These are phyloP conservation scores for Hesperophylax magnus DNA, from an alignment of 1,140 invertebrate species.

Conservation along the genomic window DNA sequence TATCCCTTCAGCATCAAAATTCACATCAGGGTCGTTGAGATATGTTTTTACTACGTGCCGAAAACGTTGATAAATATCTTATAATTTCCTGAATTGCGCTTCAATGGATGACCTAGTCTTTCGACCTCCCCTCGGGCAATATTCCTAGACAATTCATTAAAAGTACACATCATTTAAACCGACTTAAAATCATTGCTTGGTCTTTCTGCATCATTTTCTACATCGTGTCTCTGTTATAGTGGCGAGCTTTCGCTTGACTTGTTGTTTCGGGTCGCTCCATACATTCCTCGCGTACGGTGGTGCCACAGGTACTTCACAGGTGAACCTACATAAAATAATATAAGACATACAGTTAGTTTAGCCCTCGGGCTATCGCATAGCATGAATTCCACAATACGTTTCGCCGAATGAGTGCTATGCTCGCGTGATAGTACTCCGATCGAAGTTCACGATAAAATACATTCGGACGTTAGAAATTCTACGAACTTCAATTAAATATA, in stretches of 20 bases:
- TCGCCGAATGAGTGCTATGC: slow-evolving; percentile 1
- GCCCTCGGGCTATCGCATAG: slow-evolving; percentile 21
- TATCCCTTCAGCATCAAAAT: no score
- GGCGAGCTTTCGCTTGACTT: neutral
- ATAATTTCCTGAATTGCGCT: neutral
- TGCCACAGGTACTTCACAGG: neutral
- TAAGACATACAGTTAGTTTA: slow-evolving; percentile 9
- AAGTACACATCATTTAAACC: neutral
- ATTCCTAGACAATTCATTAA: neutral
- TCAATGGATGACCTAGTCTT: slow-evolving; percentile 15
- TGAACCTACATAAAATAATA: neutral
- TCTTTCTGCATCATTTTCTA: neutral
- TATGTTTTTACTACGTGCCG: neutral
- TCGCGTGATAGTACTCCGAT: neutral
- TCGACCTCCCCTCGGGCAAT: slow-evolving; percentile 26
- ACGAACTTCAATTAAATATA: neutral
- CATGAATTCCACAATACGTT: slow-evolving; percentile 12
- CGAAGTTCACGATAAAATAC: no score
- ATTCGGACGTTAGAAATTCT: neutral
- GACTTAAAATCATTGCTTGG: neutral
- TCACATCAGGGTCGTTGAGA: no score
- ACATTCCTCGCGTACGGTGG: neutral
- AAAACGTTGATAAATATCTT: no score
- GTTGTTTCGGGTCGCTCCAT: neutral
- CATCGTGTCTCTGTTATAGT: neutral